Conservation (phyloP, 2,888 invertebrate species). For the Bruchidius siliquastri region DNA sequence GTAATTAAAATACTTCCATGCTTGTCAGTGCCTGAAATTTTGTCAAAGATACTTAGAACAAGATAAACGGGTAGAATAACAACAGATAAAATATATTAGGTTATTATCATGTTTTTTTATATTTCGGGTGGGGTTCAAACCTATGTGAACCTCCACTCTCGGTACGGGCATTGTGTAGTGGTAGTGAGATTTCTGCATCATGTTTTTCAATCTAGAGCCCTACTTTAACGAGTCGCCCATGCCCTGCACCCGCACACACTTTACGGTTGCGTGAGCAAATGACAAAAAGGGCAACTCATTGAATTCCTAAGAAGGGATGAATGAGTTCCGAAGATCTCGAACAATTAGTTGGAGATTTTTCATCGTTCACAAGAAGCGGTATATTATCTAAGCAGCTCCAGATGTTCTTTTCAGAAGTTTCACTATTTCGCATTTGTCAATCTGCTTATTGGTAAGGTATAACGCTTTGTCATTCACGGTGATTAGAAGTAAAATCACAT, state of each 20-base stretch:
- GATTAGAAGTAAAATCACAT: neutral
- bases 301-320: conserved; percentile 21
- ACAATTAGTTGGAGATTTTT: conserved; percentile 44
- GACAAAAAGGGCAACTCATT: conserved; percentile 41
- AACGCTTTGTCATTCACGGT: neutral
- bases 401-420: conserved; percentile 28
- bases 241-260: conserved; percentile 27
- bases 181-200: too few species aligned
- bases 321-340: conserved; percentile 2
- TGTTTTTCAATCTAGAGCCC: too few species aligned
- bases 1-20: too few species aligned
- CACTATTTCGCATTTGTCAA: conserved; percentile 1
- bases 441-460: neutral
- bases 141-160: too few species aligned
- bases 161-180: too few species aligned
- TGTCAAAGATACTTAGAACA: too few species aligned
- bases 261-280: conserved; percentile 40
- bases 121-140: too few species aligned
- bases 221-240: conserved; percentile 23
- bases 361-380: conserved; percentile 36
- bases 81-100: too few species aligned
- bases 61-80: too few species aligned
- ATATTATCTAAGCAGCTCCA: conserved; percentile 42
- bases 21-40: too few species aligned
- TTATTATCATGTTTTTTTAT: too few species aligned